Conservation (phyloP, 2,888 invertebrate species). For the Geophilus truncorum region DNA sequence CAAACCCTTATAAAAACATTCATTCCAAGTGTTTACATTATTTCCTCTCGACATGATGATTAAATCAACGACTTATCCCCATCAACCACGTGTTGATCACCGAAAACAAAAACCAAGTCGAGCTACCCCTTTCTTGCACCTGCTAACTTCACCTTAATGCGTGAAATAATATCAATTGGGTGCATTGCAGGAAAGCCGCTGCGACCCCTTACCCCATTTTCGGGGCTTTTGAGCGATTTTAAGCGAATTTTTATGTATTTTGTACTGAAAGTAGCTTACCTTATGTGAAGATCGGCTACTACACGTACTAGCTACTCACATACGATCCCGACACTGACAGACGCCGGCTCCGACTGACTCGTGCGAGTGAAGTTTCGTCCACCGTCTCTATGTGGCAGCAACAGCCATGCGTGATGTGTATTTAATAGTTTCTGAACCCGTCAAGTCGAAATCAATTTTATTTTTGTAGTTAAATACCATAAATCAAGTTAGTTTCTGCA, state of each 20-base stretch:
- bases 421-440: background rate
- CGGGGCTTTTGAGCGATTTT: background rate
- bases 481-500: background rate
- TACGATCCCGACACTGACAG: slow-evolving; percentile 2
- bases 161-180: background rate
- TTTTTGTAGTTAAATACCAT: background rate
- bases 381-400: background rate
- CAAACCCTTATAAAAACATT: too few relatives aligned
- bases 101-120: background rate
- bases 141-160: background rate
- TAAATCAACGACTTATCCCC: too few relatives aligned
- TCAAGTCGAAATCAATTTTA: background rate
- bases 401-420: background rate
- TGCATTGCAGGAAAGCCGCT: background rate
- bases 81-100: background rate
- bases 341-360: slow-evolving; percentile 2
- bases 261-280: background rate
- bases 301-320: background rate
- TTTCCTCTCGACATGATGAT: too few relatives aligned
- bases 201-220: background rate
- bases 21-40: too few relatives aligned
- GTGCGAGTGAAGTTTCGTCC: background rate
- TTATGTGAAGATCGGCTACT: slow-evolving; percentile 5
- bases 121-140: background rate
- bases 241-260: background rate